Evolutionary conservation across 2,888 invertebrate species (phyloP).

Genomic region (Coelinius sp.): DNA sequence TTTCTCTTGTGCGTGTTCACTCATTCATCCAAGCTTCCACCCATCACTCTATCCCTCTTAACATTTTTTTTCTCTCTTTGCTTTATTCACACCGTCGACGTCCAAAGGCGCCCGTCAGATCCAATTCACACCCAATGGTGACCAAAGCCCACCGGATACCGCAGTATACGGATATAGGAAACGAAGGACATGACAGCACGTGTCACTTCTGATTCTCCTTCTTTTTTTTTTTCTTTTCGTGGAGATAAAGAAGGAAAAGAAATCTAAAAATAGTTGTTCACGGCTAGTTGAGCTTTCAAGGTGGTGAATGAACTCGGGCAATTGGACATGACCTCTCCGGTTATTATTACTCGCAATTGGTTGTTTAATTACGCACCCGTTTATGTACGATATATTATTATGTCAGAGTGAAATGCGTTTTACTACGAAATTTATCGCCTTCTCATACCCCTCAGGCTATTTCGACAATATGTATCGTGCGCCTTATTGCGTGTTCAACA

Average conservation of each 20-base stretch:
- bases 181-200: constrained; percentile 6
- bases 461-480: constrained; percentile 13
- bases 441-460: constrained; percentile 2
- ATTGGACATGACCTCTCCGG: neutral
- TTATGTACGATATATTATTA: neutral
- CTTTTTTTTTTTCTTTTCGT: neutral
- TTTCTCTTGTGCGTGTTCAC: constrained; percentile 22
- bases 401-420: constrained; percentile 5
- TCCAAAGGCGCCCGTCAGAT: constrained; percentile 16
- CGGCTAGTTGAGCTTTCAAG: neutral
- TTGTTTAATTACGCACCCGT: neutral
- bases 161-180: neutral
- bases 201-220: constrained; percentile 1
- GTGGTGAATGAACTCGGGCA: neutral
- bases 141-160: constrained; percentile 5
- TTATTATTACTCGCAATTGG: neutral
- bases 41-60: neutral
- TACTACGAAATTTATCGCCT: constrained; percentile 33
- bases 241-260: neutral
- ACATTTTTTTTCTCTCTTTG: neutral
- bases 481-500: neutral
- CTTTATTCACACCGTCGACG: neutral
- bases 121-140: neutral
- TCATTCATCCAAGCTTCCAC: no score
- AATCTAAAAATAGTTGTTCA: neutral